A percentile compares a stretch with the other conserved stretches of the same genome.
Conservation (phyloP, 2,888 invertebrate species). For the Hydriomena furcata region DNA sequence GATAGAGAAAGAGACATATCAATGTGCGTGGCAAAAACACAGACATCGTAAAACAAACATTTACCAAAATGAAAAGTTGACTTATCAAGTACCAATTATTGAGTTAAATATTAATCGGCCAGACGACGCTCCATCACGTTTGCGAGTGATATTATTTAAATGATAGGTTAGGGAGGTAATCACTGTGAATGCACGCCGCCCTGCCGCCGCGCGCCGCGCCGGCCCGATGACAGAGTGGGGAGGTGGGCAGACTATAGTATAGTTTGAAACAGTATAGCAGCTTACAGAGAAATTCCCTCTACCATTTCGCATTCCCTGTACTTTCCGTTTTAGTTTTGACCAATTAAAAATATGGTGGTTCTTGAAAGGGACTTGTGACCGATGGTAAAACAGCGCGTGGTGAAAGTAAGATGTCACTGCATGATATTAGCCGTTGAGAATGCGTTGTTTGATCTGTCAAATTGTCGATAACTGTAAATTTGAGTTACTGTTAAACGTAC, state of each 20-base stretch:
- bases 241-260: background rate
- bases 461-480: background rate
- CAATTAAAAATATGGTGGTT: too few relatives aligned
- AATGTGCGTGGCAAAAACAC: background rate
- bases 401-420: too few relatives aligned
- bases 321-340: too few relatives aligned
- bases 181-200: slow-evolving; percentile 29
- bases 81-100: slow-evolving; percentile 20
- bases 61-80: slow-evolving; percentile 1
- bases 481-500: slow-evolving; percentile 6
- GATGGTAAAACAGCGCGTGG: too few relatives aligned
- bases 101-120: slow-evolving; percentile 23
- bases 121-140: slow-evolving; percentile 21
- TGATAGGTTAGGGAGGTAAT: slow-evolving; percentile 34
- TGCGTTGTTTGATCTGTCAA: background rate
- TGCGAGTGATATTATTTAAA: slow-evolving; percentile 32
- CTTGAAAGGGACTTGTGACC: too few relatives aligned
- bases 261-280: slow-evolving; percentile 7
- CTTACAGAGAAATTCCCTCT: background rate
- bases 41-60: background rate
- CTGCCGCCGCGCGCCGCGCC: slow-evolving; percentile 2
- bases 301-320: background rate
- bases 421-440: too few relatives aligned
- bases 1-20: background rate
- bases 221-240: slow-evolving; percentile 9